phyloP scores from a whole-genome alignment of 2,888 invertebrate species.

The Schizaphis graminum region DNA sequence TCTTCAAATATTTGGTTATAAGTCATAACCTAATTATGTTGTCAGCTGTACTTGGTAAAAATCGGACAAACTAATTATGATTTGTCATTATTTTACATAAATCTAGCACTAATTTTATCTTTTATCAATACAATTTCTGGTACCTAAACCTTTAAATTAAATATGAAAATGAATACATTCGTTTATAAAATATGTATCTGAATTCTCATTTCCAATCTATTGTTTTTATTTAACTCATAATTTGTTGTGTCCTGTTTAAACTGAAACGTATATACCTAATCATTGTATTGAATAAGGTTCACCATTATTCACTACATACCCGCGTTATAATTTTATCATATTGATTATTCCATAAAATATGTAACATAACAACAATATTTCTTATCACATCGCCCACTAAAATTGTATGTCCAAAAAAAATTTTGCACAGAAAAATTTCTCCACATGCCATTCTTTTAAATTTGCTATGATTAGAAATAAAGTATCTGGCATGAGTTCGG shows the following conservation, averaged over 20 bases:
- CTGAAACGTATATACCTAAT: background rate
- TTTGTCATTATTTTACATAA: background rate
- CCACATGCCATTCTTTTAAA: background rate
- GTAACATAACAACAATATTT: background rate
- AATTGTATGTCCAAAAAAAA: background rate
- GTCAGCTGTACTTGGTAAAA: background rate
- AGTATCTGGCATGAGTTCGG: background rate
- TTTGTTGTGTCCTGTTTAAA: background rate
- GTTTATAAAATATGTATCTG: background rate
- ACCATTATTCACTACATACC: background rate
- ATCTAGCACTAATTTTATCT: background rate
- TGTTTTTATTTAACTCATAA: background rate
- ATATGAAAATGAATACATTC: background rate
- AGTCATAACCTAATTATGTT: background rate
- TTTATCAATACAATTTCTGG: too few relatives aligned
- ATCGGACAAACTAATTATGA: background rate
- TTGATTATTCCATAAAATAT: background rate
- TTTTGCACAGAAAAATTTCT: background rate
- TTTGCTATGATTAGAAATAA: background rate
- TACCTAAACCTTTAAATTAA: background rate
- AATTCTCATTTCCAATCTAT: background rate
- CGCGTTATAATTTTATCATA: conserved; percentile 6
- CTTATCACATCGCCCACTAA: background rate
- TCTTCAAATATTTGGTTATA: background rate
- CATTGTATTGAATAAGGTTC: background rate